A percentile compares a stretch with the other conserved stretches of the same genome.
These are phyloP conservation scores for Cataglyphis livida DNA, from an alignment of 2,888 invertebrate genomes.

Conservation along the genomic window DNA sequence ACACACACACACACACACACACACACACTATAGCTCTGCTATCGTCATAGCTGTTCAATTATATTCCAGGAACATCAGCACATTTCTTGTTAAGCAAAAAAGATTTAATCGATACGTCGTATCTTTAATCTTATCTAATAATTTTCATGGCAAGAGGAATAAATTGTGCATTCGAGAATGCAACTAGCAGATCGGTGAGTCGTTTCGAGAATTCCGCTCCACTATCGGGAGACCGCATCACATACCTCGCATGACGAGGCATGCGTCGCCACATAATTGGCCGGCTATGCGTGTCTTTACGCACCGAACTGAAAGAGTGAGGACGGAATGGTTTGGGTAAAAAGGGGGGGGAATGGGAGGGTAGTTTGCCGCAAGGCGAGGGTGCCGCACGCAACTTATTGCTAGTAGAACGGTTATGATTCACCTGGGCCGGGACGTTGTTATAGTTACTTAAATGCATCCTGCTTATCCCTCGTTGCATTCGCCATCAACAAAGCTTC, in stretches of 20 bases:
- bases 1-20: no score
- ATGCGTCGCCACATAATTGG: conserved; percentile 76
- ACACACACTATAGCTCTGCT: neutral
- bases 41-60: neutral
- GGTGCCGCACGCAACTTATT: conserved; percentile 70
- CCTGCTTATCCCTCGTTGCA: conserved; percentile 36
- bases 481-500: neutral
- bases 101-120: neutral
- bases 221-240: conserved; percentile 67
- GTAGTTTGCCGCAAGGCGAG: conserved; percentile 36
- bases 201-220: conserved; percentile 68
- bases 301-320: conserved; percentile 69
- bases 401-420: conserved; percentile 70
- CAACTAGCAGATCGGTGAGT: conserved; percentile 3
- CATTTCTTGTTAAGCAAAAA: conserved; percentile 1
- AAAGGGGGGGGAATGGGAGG: conserved; percentile 35
- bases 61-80: neutral
- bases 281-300: conserved; percentile 77
- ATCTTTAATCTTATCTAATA: conserved; percentile 1
- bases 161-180: conserved; percentile 31
- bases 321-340: neutral
- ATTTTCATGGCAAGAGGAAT: conserved; percentile 6
- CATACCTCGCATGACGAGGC: conserved; percentile 75
- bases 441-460: conserved; percentile 68
- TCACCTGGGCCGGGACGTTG: conserved; percentile 77